Evolutionary conservation across 1,140 invertebrate species (phyloP).

Genomic region (Pachypsylla venusta): DNA sequence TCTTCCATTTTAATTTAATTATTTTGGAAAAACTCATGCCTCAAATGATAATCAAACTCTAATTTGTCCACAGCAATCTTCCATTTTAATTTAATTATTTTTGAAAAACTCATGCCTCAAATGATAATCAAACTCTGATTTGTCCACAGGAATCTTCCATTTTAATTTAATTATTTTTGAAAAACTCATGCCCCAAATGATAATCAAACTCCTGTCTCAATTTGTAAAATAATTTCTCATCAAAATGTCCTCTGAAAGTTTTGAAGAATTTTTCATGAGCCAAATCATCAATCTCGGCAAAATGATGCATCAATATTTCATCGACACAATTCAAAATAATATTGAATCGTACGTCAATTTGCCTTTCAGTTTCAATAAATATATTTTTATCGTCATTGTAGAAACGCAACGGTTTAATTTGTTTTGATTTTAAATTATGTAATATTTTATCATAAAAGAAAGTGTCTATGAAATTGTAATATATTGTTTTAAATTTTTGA

Average conservation of each 20-base stretch:
- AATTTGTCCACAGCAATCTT: too few relatives aligned
- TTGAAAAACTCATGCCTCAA: too few relatives aligned
- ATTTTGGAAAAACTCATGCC: too few relatives aligned
- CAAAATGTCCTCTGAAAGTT: background rate
- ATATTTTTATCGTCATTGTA: background rate
- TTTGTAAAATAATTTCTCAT: background rate
- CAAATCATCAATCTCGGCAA: background rate
- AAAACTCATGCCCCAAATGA: slow-evolving; percentile 7
- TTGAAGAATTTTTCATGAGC: background rate
- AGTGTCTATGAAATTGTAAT: background rate
- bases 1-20: too few relatives aligned
- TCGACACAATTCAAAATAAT: background rate
- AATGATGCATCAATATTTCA: background rate
- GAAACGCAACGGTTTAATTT: background rate
- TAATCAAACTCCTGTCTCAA: slow-evolving; percentile 4
- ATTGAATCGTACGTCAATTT: background rate
- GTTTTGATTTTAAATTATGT: background rate
- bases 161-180: too few relatives aligned
- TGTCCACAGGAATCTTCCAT: too few relatives aligned
- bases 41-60: too few relatives aligned
- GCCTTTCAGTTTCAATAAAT: background rate
- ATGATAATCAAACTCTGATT: too few relatives aligned
- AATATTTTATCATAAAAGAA: background rate
- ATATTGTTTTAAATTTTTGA: background rate
- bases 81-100: too few relatives aligned